A percentile compares a stretch with the other conserved stretches of the same genome.
Conservation (phyloP, 2,797 vertebrate genomes). For the Gallinago solitaria region DNA sequence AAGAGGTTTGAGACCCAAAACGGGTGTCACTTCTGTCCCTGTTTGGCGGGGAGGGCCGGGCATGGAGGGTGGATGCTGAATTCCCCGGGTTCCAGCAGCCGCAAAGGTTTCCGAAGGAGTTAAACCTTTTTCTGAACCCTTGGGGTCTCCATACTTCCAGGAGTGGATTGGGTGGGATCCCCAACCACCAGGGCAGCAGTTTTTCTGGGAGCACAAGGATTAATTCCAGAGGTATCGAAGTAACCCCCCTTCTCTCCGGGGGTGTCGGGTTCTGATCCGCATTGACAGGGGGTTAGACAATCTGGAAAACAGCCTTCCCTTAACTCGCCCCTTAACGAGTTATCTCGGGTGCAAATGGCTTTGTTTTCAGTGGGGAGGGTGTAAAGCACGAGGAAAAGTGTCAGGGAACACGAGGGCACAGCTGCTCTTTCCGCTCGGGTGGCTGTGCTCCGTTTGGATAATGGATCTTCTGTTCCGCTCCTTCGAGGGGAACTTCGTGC, state of each 20-base stretch:
- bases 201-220: not conserved
- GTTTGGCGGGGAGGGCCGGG: not conserved
- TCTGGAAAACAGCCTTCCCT: not conserved
- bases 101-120: not conserved
- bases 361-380: not conserved
- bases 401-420: conserved; percentile 27
- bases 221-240: not conserved
- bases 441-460: not conserved
- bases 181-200: not conserved
- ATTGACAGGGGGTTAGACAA: not conserved
- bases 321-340: not conserved
- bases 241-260: not conserved
- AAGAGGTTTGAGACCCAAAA: too few species aligned
- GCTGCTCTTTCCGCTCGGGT: conserved; percentile 53
- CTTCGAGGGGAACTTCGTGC: not conserved
- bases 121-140: not conserved
- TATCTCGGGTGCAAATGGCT: not conserved
- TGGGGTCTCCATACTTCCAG: not conserved
- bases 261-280: not conserved
- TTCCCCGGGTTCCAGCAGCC: not conserved
- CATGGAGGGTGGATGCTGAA: not conserved
- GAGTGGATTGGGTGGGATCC: not conserved
- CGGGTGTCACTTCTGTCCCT: too few species aligned
- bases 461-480: conserved; percentile 41
- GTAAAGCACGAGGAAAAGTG: not conserved